Conservation (phyloP, 2,797 vertebrate species). For the Macrochelys suwanniensis region DNA sequence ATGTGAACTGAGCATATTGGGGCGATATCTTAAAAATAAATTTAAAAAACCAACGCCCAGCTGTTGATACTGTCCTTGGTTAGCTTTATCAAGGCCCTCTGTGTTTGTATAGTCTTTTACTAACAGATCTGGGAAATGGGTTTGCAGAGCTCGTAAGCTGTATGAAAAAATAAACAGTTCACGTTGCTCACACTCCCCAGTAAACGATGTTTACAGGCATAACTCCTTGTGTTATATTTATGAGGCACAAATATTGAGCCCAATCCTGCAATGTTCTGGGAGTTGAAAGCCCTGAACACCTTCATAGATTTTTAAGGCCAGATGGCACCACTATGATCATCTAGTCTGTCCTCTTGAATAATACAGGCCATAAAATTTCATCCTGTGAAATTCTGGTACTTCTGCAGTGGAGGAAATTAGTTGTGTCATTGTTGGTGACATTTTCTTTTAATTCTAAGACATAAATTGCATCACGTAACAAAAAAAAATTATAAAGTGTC, state of each 20-base stretch:
- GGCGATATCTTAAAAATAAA: not conserved
- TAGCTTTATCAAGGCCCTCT: constrained; percentile 51
- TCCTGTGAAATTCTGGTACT: not conserved
- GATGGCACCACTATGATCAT: constrained; percentile 35
- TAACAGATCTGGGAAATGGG: constrained; percentile 80
- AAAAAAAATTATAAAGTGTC: not conserved
- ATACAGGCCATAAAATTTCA: not conserved
- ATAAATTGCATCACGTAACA: not conserved
- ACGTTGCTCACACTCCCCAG: constrained; percentile 76
- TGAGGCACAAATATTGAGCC: constrained; percentile 49
- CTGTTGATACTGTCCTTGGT: constrained; percentile 26
- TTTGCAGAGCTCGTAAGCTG: constrained; percentile 81
- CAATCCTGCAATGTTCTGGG: constrained; percentile 30
- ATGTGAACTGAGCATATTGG: constrained; percentile 14
- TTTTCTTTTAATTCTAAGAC: constrained; percentile 9
- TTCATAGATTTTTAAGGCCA: constrained; percentile 52
- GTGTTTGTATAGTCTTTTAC: constrained; percentile 80
- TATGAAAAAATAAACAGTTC: constrained; percentile 83
- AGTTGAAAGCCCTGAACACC: constrained; percentile 17
- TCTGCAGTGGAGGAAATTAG: not conserved
- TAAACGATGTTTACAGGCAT: constrained; percentile 29
- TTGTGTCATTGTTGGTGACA: not conserved
- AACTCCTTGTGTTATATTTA: constrained; percentile 45
- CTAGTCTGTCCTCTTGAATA: not conserved
- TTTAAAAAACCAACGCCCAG: not conserved